phyloP scores from a whole-genome alignment of 2,113 vertebrate species.

The Synchiropus splendidus region DNA sequence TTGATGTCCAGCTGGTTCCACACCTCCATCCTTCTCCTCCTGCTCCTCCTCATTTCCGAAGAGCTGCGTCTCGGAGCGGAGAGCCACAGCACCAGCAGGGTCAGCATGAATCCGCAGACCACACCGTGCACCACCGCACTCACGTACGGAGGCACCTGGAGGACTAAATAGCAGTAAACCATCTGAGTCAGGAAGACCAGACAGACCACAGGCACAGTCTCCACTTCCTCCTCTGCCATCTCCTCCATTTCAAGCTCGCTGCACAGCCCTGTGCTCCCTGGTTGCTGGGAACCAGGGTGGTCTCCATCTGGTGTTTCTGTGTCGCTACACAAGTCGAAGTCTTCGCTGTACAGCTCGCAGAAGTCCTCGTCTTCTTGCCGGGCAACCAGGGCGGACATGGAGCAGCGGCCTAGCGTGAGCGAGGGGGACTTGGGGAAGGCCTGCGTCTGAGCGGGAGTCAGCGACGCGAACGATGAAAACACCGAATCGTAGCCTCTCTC shows the following conservation, averaged over 20 bases:
- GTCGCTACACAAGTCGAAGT: slow-evolving; percentile 79
- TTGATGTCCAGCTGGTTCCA: slow-evolving; percentile 81
- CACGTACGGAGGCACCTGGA: slow-evolving; percentile 81
- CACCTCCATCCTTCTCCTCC: slow-evolving; percentile 37
- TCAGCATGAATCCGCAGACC: slow-evolving; percentile 83
- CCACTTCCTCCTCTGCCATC: slow-evolving; percentile 50
- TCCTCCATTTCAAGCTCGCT: slow-evolving; percentile 72
- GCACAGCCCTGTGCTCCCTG: slow-evolving; percentile 53
- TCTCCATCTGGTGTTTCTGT: slow-evolving; percentile 71
- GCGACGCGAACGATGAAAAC: slow-evolving; percentile 50
- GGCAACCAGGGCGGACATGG: slow-evolving; percentile 85
- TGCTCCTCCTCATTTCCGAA: slow-evolving; percentile 39
- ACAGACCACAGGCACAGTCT: slow-evolving; percentile 72
- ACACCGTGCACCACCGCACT: slow-evolving; percentile 80
- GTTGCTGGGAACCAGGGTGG: slow-evolving; percentile 32
- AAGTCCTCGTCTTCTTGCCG: slow-evolving; percentile 95
- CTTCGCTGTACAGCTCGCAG: slow-evolving; percentile 87
- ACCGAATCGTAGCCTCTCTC: slow-evolving; percentile 54
- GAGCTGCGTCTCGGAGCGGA: slow-evolving; percentile 69
- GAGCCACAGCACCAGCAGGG: slow-evolving; percentile 84
- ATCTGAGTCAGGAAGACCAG: slow-evolving; percentile 77
- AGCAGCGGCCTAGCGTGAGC: slow-evolving; percentile 83
- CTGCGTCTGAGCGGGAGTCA: slow-evolving; percentile 27
- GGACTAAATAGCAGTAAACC: slow-evolving; percentile 84
- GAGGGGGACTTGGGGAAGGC: slow-evolving; percentile 55